Base-by-base conservation (phyloP, 2,797 vertebrate genomes). In the Esox masquinongy region DNA sequence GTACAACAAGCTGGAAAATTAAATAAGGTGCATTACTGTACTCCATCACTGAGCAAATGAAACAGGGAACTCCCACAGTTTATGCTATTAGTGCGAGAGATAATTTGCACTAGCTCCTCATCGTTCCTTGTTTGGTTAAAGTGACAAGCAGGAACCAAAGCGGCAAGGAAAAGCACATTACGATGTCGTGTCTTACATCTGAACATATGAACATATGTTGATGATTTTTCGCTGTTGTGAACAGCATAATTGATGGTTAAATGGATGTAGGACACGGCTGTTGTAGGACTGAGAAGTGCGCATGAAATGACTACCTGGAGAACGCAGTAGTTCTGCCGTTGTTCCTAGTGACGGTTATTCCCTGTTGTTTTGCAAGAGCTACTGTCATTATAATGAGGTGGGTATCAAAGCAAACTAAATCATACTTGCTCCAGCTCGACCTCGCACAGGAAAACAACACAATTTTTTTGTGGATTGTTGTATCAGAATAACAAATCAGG, bases 401-500 rank as follows among this genome's bases (percentile, higher is more conserved):
- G 53, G 59, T 68, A 59, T 77, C 74, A 67, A 66, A 34, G 64
- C 16, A 11, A 36, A 67, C 31, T 77, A 74, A 74, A 70, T 56
- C 68, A 50, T 50, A 74, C 71, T 68, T 72, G 79, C 69, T 74
- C 64, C 69, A 22, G 29, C 51, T 43, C 49, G 61, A 74, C 61
- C 34, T 74, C 68, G 59, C 61, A 64, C 69, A 70, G 5, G 64
- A 39, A 70, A 77, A 19, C 26, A 43, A 72, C 22, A 51, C 73
- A 26, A 16, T 5, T 71, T 51, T 56, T 70, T 73, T 76, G 19
- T 70, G 59, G 43, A 47, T 47, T 47, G 43, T 53, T 61, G 59
- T 70, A 72, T 72, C 74, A 74, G 76, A 77, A 72, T 75, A 43
- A 74, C 51, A 80, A 75, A 81, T 75, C 69, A 68, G 68, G 6